Evolutionary conservation across 2,888 invertebrate genomes (phyloP).

Genomic region (Brachyptera risi): DNA sequence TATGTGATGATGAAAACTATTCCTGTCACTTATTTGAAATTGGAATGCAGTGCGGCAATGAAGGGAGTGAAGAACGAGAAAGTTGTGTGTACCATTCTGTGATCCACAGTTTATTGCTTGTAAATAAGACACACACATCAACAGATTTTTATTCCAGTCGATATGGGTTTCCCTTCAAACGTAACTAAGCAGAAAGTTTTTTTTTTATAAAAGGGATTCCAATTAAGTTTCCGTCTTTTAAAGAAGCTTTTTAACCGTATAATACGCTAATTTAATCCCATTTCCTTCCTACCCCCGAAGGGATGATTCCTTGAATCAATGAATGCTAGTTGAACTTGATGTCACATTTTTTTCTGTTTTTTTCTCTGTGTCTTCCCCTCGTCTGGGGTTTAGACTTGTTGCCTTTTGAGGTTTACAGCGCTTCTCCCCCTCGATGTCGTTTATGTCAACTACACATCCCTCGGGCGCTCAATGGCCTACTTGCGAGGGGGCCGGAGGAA

Average conservation of each 20-base stretch:
- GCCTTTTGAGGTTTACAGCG: constrained; percentile 24
- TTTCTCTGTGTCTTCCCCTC: constrained; percentile 5
- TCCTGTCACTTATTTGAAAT: not conserved
- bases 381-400: constrained; percentile 25
- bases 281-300: constrained; percentile 38
- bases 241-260: constrained; percentile 40
- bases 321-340: constrained; percentile 20
- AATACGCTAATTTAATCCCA: constrained; percentile 46
- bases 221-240: constrained; percentile 14
- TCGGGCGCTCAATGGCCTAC: constrained; percentile 24
- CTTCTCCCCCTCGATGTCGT: constrained; percentile 25
- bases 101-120: too few relatives aligned
- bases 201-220: not conserved
- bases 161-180: not conserved
- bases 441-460: constrained; percentile 29
- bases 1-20: too few relatives aligned
- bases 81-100: too few relatives aligned
- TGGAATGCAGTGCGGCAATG: not conserved
- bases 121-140: too few relatives aligned
- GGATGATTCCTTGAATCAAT: constrained; percentile 18
- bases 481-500: constrained; percentile 10
- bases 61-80: too few relatives aligned
- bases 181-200: too few relatives aligned
- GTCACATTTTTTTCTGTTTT: constrained; percentile 16
- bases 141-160: not conserved